Percentiles rank a stretch among this genome's conserved stretches.
phyloP scores from a whole-genome alignment of 2,797 vertebrate species.

The Urosaurus nigricauda region DNA sequence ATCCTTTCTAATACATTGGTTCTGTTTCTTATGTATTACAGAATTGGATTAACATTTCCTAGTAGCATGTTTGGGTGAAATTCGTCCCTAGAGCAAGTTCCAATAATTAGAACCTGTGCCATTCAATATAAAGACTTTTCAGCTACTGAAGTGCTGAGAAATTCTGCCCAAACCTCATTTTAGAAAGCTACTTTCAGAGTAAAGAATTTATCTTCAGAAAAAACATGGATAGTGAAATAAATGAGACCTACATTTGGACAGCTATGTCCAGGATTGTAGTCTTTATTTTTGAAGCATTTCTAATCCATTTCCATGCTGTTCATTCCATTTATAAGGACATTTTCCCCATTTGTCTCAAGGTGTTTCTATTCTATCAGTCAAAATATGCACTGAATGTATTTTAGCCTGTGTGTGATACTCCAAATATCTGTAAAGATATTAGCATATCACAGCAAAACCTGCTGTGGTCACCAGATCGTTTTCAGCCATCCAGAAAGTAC shows the following conservation, averaged over 20 bases:
- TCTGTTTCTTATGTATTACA: slow-evolving; percentile 25
- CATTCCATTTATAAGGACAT: background rate
- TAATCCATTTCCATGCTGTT: slow-evolving; percentile 7
- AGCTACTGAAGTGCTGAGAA: slow-evolving; percentile 34
- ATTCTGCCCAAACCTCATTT: background rate
- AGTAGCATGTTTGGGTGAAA: slow-evolving; percentile 1
- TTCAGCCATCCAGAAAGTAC: background rate
- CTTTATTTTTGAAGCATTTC: slow-evolving; percentile 1
- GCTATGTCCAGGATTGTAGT: background rate
- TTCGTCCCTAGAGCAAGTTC: slow-evolving; percentile 9
- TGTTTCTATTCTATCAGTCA: slow-evolving; percentile 12
- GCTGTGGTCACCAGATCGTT: background rate
- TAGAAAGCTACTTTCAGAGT: background rate
- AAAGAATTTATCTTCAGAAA: slow-evolving; percentile 19
- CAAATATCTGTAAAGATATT: background rate
- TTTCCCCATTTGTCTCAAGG: background rate
- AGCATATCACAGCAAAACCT: background rate
- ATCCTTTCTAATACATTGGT: slow-evolving; percentile 22
- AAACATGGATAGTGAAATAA: background rate
- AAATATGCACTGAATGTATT: slow-evolving; percentile 9
- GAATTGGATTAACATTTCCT: slow-evolving; percentile 55
- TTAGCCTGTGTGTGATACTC: background rate
- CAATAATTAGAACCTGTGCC: slow-evolving; percentile 38
- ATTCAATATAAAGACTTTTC: slow-evolving; percentile 43
- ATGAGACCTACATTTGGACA: background rate